Conservation (phyloP, 2,888 invertebrate genomes). For the Chloromyia formosa region DNA sequence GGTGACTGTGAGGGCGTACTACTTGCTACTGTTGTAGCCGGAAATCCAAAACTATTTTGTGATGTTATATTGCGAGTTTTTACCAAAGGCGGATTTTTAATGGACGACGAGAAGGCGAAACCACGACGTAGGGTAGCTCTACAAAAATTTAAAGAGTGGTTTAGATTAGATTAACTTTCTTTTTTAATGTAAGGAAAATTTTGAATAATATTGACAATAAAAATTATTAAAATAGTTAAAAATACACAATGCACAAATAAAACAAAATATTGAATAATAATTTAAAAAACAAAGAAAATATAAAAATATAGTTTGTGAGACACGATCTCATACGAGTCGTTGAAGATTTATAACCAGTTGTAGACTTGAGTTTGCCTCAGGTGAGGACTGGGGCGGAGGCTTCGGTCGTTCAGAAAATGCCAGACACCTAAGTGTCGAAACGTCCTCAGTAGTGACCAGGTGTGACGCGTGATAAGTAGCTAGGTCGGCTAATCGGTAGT, state of each 20-base stretch:
- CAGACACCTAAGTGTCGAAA: no score
- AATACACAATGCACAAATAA: neutral
- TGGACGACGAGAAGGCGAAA: slow-evolving; percentile 75
- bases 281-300: neutral
- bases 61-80: slow-evolving; percentile 81
- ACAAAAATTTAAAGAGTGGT: slow-evolving; percentile 39
- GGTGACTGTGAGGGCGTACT: slow-evolving; percentile 55
- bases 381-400: no score
- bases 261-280: neutral
- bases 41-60: slow-evolving; percentile 64
- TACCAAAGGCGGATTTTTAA: slow-evolving; percentile 81
- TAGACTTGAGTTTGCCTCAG: no score
- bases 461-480: no score
- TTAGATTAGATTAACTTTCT: neutral
- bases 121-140: slow-evolving; percentile 73
- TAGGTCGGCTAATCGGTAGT: no score
- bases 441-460: no score
- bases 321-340: no score
- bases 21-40: slow-evolving; percentile 60
- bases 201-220: neutral
- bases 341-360: no score
- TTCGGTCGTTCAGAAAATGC: no score
- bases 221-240: neutral
- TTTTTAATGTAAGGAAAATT: no score
- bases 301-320: neutral